A percentile compares a stretch with the other conserved stretches of the same genome.
These are phyloP conservation scores for Phaethornis superciliosus DNA, from an alignment of 2,113 vertebrate species.

Conservation along the genomic window DNA sequence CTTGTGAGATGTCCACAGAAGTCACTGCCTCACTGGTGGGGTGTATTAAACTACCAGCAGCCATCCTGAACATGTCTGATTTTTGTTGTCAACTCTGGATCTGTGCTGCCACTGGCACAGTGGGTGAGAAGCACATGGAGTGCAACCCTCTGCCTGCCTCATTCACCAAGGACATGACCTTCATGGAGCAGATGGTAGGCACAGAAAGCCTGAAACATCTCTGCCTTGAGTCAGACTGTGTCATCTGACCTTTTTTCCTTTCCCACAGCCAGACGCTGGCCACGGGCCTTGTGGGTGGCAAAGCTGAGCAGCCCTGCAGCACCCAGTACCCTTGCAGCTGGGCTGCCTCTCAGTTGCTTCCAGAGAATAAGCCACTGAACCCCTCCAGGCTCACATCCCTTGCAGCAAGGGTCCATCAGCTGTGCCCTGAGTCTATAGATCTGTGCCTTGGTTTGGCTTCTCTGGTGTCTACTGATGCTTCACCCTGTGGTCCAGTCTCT, in stretches of 20 bases:
- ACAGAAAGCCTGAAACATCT: neutral
- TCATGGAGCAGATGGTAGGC: fast-evolving
- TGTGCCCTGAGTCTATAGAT: neutral
- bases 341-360: neutral
- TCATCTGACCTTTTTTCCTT: neutral
- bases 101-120: fast-evolving
- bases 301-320: neutral
- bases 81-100: neutral
- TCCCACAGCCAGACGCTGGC: neutral
- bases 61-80: neutral
- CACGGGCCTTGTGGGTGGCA: neutral
- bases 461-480: neutral
- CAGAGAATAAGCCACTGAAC: neutral
- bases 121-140: fast-evolving
- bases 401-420: neutral
- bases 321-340: fast-evolving
- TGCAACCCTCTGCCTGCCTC: neutral
- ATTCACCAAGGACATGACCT: neutral
- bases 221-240: neutral
- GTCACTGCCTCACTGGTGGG: neutral
- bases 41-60: neutral
- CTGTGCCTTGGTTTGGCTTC: neutral
- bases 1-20: neutral
- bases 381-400: neutral
- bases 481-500: neutral